Conservation (phyloP, 2,113 vertebrate genomes). For the Actenoides lindsayi region DNA sequence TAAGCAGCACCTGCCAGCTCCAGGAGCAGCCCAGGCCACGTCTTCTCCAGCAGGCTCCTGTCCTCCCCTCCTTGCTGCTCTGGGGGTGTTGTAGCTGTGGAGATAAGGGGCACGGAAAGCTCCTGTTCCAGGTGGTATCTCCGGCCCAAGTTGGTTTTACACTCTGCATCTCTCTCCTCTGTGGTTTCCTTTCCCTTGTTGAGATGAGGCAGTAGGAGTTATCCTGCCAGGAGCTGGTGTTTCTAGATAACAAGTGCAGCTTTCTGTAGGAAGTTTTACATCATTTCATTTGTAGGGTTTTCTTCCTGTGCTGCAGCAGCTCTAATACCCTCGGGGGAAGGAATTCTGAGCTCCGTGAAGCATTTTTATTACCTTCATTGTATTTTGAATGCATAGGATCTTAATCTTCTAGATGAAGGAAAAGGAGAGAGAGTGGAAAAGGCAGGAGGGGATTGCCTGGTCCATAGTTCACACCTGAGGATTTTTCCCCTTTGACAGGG, state of each 20-base stretch:
- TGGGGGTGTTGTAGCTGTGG: background rate
- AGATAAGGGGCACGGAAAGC: background rate
- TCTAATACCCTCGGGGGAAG: background rate
- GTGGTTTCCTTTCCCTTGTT: background rate
- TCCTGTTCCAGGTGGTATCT: background rate
- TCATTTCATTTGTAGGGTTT: background rate
- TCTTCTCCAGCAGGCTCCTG: background rate
- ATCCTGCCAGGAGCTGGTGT: background rate
- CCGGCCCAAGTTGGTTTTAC: background rate
- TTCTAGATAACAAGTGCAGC: background rate
- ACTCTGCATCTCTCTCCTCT: background rate
- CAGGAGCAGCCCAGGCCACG: accelerated
- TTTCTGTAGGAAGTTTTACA: background rate
- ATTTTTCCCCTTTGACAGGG: background rate
- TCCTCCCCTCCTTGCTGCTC: background rate
- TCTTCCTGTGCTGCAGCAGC: background rate
- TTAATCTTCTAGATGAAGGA: background rate
- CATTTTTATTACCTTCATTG: background rate
- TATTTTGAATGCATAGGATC: background rate
- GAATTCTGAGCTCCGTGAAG: background rate
- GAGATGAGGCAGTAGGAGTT: background rate
- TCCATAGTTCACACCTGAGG: background rate
- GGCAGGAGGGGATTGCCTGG: background rate
- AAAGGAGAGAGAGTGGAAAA: background rate
- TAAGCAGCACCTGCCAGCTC: background rate